Conservation (phyloP, 2,797 vertebrate species). For the Pristis pectinata region DNA sequence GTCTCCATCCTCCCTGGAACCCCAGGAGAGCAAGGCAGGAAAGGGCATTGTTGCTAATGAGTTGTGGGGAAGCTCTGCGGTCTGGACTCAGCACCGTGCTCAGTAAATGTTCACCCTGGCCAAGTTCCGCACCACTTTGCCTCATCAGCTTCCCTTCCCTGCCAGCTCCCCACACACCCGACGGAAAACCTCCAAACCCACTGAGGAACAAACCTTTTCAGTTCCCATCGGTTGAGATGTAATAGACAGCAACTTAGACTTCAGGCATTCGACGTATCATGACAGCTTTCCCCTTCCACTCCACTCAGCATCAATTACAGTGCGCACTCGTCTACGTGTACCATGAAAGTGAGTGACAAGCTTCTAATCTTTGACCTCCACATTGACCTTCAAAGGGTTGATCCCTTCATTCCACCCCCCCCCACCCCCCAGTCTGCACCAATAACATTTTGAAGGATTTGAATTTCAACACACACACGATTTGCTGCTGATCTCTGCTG, state of each 20-base stretch:
- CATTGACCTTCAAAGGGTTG: not conserved
- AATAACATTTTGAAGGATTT: not conserved
- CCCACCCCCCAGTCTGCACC: not conserved
- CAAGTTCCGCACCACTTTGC: constrained; percentile 44
- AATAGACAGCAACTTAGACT: constrained; percentile 40
- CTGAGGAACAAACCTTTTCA: too few species aligned
- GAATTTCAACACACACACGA: not conserved
- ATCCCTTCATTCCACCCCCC: not conserved
- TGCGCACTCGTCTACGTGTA: not conserved
- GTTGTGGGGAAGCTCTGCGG: constrained; percentile 51
- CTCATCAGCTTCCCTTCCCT: not conserved
- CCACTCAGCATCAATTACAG: not conserved
- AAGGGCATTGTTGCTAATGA: constrained; percentile 56
- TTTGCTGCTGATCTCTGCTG: too few species aligned
- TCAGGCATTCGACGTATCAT: constrained; percentile 13
- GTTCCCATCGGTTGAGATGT: too few species aligned
- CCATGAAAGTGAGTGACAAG: not conserved
- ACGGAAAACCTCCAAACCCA: not conserved
- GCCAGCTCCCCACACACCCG: not conserved
- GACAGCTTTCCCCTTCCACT: not conserved
- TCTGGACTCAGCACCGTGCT: constrained; percentile 50
- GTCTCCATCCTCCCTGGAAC: constrained; percentile 52
- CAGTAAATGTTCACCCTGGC: constrained; percentile 51
- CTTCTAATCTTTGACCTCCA: not conserved
- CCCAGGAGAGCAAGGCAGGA: constrained; percentile 56